Base-by-base conservation (phyloP, 2,888 invertebrate genomes). In the Eristalis pertinax region DNA sequence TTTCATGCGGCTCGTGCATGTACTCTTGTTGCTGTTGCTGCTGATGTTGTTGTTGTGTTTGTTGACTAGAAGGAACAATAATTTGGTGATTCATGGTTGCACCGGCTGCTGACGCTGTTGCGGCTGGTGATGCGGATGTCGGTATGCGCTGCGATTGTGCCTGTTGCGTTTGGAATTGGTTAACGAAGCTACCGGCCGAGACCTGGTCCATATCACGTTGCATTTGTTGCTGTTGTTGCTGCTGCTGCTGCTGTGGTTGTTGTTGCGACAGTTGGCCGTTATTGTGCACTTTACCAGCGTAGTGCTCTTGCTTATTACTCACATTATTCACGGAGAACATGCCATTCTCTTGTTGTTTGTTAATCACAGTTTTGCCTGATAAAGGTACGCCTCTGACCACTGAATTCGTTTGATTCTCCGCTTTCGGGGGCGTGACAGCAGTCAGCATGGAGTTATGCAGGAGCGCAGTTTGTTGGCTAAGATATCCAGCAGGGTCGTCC, bases 401-500 rank as follows among this genome's bases (percentile, higher is more conserved):
- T 63, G 41, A 24, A 43, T 11, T 64, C 41, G 8, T 50, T 50
- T 50, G 24, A 43, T 69, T 68, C 11, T 93, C 92, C 26, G 60
- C 13, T 15, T 60, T 60, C 26, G 60, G 24, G 89, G 92, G 93
- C 60, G 92, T 93, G 29, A 93, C 93, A 56, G 92, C 93, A 35
- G 93, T 93, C 80, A 96, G 96, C 93, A 97, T 97, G 11, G 96
- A 97, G 91, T 96, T 97, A 91, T 97, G 97, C 70, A 98, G 93
- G 89, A 98, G 93, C 38, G 97, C 97, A 0, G 98, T 98, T 92
- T 98, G 98, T 90, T 98, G 98, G 5, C 97, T 97, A 89, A 98
- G 94, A 93, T 97, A 98, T 2, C 97, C 98, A 90, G 96, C 97
- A 0, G 98, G 98, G 93, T 98, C 98, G 89, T 98, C 98, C 94